These are phyloP conservation scores for Troglohyphantes excavatus DNA, from an alignment of 2,888 invertebrate genomes.

Conservation along the genomic window DNA sequence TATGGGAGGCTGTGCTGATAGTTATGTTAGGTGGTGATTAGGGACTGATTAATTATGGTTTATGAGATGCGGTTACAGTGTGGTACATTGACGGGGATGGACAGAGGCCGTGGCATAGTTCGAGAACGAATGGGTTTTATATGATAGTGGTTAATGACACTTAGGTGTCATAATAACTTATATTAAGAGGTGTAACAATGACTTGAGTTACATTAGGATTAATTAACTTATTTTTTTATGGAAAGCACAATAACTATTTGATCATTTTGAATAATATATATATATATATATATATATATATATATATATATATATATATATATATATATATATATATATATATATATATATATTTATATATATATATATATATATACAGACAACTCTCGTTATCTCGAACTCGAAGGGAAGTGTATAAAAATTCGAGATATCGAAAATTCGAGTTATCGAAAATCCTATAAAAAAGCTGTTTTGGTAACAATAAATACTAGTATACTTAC, in stretches of 20 bases:
- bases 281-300: slow-evolving; percentile 5
- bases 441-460: no score
- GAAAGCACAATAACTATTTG: no score
- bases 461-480: no score
- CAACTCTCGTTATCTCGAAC: no score
- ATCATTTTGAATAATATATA: background rate
- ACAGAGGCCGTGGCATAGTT: background rate
- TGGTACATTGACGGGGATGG: background rate
- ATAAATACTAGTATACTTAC: no score
- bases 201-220: no score
- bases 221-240: no score
- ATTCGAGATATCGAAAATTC: no score
- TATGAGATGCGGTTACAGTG: background rate
- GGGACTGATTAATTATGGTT: background rate
- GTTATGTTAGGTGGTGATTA: background rate
- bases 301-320: background rate
- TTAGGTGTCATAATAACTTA: no score
- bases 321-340: background rate
- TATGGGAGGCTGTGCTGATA: background rate
- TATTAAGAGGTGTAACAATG: no score
- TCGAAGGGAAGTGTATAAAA: no score
- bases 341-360: background rate
- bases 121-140: no score
- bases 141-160: background rate
- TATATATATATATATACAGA: background rate